A percentile compares a stretch with the other conserved stretches of the same genome.
Evolutionary conservation across 2,888 invertebrate species (phyloP).

Genomic region (Lithophane semibrunnea): DNA sequence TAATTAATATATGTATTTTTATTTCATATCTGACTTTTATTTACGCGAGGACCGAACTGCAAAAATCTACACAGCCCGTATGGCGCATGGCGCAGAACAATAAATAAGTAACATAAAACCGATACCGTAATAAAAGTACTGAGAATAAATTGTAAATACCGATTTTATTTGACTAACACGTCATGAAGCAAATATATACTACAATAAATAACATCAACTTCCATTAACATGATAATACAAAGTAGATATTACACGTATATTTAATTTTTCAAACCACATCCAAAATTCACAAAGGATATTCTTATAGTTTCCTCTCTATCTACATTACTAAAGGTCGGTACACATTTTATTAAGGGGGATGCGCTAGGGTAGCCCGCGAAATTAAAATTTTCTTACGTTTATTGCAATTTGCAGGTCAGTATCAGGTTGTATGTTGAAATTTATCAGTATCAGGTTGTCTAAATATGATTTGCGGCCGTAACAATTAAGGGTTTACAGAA

Average conservation of each 20-base stretch:
- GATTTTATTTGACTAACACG: conserved; percentile 65
- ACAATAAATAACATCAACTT: conserved; percentile 65
- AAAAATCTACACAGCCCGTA: neutral
- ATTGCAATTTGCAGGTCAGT: too few species aligned
- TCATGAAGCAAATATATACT: conserved; percentile 63
- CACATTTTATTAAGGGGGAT: conserved; percentile 6
- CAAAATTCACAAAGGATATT: conserved; percentile 47
- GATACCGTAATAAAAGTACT: conserved; percentile 24
- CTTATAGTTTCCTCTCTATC: conserved; percentile 30
- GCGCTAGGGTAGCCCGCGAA: too few species aligned
- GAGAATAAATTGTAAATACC: conserved; percentile 57
- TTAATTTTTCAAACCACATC: conserved; percentile 60
- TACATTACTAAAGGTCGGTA: conserved; percentile 34
- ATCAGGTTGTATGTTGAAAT: too few species aligned
- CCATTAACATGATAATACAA: conserved; percentile 62
- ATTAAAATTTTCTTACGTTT: too few species aligned
- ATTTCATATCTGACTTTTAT: conserved; percentile 86
- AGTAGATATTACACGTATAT: conserved; percentile 59
- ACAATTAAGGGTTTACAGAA: too few species aligned
- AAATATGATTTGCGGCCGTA: too few species aligned
- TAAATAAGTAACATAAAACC: neutral
- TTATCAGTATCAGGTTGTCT: too few species aligned
- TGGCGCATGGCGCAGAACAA: neutral
- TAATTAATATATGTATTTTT: conserved; percentile 91
- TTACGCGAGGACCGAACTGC: conserved; percentile 18